Conservation (phyloP, 92 coral and sea anemone species). For the Bergia puertoricense region DNA sequence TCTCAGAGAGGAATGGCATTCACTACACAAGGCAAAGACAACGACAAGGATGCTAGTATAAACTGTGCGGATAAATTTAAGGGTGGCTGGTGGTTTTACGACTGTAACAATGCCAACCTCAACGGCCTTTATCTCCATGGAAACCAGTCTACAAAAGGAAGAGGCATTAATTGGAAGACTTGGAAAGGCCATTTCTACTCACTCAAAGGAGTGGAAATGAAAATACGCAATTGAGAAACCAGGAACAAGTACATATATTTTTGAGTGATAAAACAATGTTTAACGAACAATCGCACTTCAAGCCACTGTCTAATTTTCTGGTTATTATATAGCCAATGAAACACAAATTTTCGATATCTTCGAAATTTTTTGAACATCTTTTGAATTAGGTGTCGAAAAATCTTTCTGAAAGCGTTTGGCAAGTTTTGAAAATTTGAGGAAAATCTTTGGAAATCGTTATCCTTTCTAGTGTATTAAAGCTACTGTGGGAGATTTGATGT, state of each 20-base stretch:
- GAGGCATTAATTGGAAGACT: conserved; percentile 32
- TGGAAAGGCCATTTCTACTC: conserved; percentile 37
- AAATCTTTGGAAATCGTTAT: no score
- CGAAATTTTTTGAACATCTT: no score
- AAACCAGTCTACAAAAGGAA: conserved; percentile 14
- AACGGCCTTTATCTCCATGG: conserved; percentile 43
- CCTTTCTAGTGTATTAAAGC: no score
- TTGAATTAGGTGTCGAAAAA: no score
- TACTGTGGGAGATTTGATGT: no score
- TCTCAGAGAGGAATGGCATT: conserved; percentile 45
- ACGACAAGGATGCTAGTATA: conserved; percentile 3
- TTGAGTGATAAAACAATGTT: no score
- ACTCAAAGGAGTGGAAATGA: conserved; percentile 28
- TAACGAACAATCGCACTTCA: no score
- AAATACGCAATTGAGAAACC: not conserved
- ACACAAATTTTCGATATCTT: no score
- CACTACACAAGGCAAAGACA: conserved; percentile 29
- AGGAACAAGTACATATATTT: not conserved
- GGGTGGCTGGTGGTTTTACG: conserved; percentile 45
- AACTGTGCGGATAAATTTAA: conserved; percentile 25
- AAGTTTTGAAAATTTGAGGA: no score
- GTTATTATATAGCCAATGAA: no score
- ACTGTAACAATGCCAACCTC: conserved; percentile 36
- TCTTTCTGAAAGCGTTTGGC: no score
- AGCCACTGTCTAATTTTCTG: no score